Evolutionary conservation across 2,888 invertebrate species (phyloP), one percentile per base, ranked within the genome.

Genomic region (Alcis repandata): DNA sequence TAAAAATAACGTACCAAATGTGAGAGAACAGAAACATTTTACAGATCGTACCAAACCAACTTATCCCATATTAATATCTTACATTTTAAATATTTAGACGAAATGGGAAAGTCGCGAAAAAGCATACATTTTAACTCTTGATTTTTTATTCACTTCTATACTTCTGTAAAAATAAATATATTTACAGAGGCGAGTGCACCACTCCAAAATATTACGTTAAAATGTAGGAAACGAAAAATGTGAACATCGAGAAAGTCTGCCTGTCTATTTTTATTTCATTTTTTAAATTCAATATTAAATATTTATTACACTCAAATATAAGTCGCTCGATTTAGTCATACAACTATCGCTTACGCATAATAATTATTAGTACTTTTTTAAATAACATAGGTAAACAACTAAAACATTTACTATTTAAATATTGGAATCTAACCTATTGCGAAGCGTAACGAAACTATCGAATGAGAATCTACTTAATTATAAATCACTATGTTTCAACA

Each of bases 151-250:
- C 89, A 89, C 89, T 87, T 79, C 87, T 75, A 76, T 75, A 73
- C 75, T 78, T 78, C 88, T 90, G 88, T 90, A 90, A 88, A 86
- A 87, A 70, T 63, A 66, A 74, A 64, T 59, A 67, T 73, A 82
- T 83, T 87, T 90, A 90, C 90, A 89, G 89, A 86, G 86, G 82
- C 73, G 89, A 90, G 90, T 89, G 88, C 53, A 48, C 59, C n/a
- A 19, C 19, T n/a, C 36, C n/a, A n/a, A n/a, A 13, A 51, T 57
- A 61, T 58, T 45, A 33, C 45, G 7, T 40, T 56, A 53, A 70
- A 71, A 59, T 63, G 69, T 69, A 63, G 51, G 48, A 64, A 64
- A 71, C 75, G 74, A 74, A 79, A 77, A 78, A 80, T 78, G 78
- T 77, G 62, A 70, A 76, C 77, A 75, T 71, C 33, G 76, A 71